Base-by-base conservation (phyloP, 2,888 invertebrate genomes). In the Drosophila rellima region DNA sequence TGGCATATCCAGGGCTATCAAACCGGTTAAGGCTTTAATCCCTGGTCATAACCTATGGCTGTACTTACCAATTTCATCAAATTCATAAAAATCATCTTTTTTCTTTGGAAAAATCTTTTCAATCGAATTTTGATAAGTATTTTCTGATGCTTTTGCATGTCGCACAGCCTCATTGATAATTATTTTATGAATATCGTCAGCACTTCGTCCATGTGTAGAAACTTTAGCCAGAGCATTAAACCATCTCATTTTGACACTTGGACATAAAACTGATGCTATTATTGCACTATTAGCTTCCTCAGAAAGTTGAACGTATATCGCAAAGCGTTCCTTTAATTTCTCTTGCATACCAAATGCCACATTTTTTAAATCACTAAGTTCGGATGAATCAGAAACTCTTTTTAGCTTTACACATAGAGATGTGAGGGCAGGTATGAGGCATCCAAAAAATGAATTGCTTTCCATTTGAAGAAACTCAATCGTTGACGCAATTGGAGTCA, bases 61-160 rank as follows among this genome's bases (percentile, higher is more conserved):
- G 33, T 6, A 15, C 35, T 15, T 42, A 75, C 75, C 80, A 31
- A 70, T 33, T 17, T 75, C 80, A 33, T 70, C 80, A 17, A 75
- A 75, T 42, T 80, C 75, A 20, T 80, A 80, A 40, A 75, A 75
- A 57, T 75, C 76, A 35, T 75, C 60, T n/a, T 55, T 72, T 8
- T 29, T 37, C 10, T 56, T 63, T 3, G 33, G 31, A 2, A 39
- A n/a, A 11, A 26, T 20, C 2, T 45, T 10, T n/a, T 62, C 42
- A 17, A 18, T n/a, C 0, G n/a, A 18, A 23, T 18, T 13, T n/a
- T 57, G 51, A 10, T 40, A 23, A 3, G 31, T 40, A 44, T 40
- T 59, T n/a, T 75, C 80, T 0, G 56, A 26, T 1, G 70, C 45
- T 35, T 75, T 80, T 8, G 60, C 60, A 50, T 80, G 64, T 5